Evolutionary conservation across 2,888 invertebrate species (phyloP), one percentile per base, ranked within the genome.

Genomic region (Spisula subtruncata): DNA sequence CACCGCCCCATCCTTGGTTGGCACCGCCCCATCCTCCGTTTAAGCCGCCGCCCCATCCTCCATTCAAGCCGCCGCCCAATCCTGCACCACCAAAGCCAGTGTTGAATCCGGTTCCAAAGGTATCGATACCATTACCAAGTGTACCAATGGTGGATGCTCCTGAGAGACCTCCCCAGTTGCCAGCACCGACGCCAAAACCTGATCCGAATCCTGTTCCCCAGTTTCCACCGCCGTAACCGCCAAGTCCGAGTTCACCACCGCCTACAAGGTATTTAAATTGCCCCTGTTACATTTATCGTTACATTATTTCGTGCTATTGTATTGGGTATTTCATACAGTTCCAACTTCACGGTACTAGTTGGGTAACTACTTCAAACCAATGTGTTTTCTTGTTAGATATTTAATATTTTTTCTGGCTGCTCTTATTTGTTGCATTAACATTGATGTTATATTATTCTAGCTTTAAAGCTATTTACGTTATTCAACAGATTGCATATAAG

Each of bases 51-150:
- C 85, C 51, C 51, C 51, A 51, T 51, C 60, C 60, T 25, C n/a
- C 60, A 25, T n/a, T n/a, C 8, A n/a, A n/a, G 12, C 85, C 85
- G 12, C 85, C 85, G 16, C 79, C 79, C 84, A 32, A 25, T 35
- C 75, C 75, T 10, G 20, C 18, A 14, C 48, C 48, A 25, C 84
- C 41, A 41, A 41, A 32, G 10, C 83, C 83, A 2, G 60, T 0
- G 51, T 29, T 18, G 29, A 85, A 51, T 12, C 85, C 85, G 6
- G 85, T 85, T 79, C 85, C 85, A 46, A 85, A 85, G 18, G 85
- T 85, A 80, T 85, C 85, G 20, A 85, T 79, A n/a, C 85, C 85
- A 20, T 25, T 51, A n/a, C 84, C 84, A 56, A 14, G 18, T 4
- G 56, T 56, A 4, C 56, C 56, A 56, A 56, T 18, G 56, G 14